phyloP scores from a whole-genome alignment of 2,113 vertebrate species.

The Hepsetus odoe region DNA sequence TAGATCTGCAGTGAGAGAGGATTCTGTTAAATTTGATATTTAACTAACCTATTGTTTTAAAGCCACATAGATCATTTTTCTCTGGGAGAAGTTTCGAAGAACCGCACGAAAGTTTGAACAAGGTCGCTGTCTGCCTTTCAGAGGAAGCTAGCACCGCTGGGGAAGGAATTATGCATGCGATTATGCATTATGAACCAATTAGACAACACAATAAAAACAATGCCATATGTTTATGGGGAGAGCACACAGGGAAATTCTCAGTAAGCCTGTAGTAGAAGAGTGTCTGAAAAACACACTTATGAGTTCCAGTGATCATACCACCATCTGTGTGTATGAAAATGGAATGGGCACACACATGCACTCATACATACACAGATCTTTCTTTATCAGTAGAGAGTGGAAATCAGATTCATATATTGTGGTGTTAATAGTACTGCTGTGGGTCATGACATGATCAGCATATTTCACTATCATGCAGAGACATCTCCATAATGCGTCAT shows the following conservation, averaged over 20 bases:
- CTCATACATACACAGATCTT: slow-evolving; percentile 7
- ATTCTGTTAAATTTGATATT: neutral
- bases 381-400: slow-evolving; percentile 9
- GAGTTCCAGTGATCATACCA: slow-evolving; percentile 27
- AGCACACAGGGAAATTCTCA: neutral
- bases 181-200: slow-evolving; percentile 32
- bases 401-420: neutral
- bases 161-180: slow-evolving; percentile 3
- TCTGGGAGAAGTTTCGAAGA: neutral
- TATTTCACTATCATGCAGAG: neutral
- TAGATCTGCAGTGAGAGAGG: neutral
- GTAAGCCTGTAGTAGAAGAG: neutral
- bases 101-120: neutral
- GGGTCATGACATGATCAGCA: neutral
- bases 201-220: slow-evolving; percentile 28
- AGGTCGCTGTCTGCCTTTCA: slow-evolving; percentile 8
- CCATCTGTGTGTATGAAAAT: slow-evolving; percentile 35
- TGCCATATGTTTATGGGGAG: slow-evolving; percentile 1
- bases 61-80: neutral
- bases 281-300: neutral
- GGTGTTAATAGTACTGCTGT: neutral
- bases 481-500: neutral
- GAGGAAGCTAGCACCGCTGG: neutral
- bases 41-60: neutral
- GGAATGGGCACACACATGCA: neutral